Base-by-base conservation (phyloP, 2,113 vertebrate species). In the Suncus etruscus region DNA sequence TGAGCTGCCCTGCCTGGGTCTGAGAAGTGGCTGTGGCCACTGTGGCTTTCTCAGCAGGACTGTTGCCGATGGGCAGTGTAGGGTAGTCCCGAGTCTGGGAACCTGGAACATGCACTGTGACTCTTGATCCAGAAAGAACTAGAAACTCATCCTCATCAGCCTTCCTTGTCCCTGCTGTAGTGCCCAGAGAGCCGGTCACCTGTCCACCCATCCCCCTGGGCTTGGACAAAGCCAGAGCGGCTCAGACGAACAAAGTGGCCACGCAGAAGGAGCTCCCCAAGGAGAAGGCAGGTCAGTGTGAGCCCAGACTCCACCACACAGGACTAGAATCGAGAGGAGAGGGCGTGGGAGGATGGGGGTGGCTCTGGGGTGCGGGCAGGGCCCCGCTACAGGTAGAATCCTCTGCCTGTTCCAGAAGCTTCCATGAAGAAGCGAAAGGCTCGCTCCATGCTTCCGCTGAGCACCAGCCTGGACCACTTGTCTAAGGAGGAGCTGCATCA, bases 401-500 rank as follows among this genome's bases (percentile, higher is more conserved):
- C 63, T 8, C 63, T 15, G 63, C 63, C 54, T 66, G 63, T 90
- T 96, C 20, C 86, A 97, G 98, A 98, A 92, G 77, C 95, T 27
- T 89, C 95, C 39, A 51, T 97, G 95, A 99, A 99, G 97, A 99
- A 98, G 97, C 99, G 98, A 95, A 99, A 99, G 92, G 97, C 98
- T 86, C 98, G 99, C 69, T 99, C 99, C 78, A 97, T 99, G 95
- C 97, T 99, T 32, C 99, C 99, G 0, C 80, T 99, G 95, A 99
- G 98, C 61, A 98, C 98, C 0, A 97, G 98, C 95, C 98, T 99
- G 98, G 99, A 99, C 96, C 99, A 99, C 76, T 98, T 98, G 68
- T 97, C 99, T 79, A 99, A 98, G 97, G 99, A 99, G 7, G 98
- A 99, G 66, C 98, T 99, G 86, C 98, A 99, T 94, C 98, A 98